A percentile compares a stretch with the other conserved stretches of the same genome.
These are phyloP conservation scores for Clarias laeviceps DNA, from an alignment of 2,797 vertebrate genomes.

Conservation along the genomic window DNA sequence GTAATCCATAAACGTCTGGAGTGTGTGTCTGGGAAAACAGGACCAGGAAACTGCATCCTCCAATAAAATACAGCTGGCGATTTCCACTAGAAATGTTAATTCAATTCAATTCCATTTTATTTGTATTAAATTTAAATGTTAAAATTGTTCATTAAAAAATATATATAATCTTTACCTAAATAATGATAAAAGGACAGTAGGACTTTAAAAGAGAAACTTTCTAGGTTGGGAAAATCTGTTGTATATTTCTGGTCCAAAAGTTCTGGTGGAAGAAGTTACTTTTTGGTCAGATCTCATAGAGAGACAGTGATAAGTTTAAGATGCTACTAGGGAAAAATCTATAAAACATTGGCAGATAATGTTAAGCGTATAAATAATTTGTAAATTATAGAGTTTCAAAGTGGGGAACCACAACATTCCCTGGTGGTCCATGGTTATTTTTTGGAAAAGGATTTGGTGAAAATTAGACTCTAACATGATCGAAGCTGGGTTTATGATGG, in stretches of 20 bases:
- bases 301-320: not conserved
- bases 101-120: too few species aligned
- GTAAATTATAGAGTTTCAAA: not conserved
- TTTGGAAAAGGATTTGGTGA: not conserved
- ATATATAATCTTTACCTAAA: too few species aligned
- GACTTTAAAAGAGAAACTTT: not conserved
- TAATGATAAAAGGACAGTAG: too few species aligned
- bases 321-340: not conserved
- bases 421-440: not conserved
- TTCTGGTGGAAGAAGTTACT: not conserved
- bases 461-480: not conserved
- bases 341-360: not conserved
- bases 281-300: not conserved
- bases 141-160: too few species aligned
- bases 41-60: not conserved
- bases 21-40: not conserved
- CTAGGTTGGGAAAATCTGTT: not conserved
- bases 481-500: not conserved
- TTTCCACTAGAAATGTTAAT: not conserved
- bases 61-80: not conserved
- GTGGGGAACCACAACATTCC: not conserved
- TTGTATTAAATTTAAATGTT: too few species aligned
- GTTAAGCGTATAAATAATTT: not conserved
- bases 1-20: conserved; percentile 57
- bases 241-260: not conserved